Evolutionary conservation across 2,113 vertebrate species (phyloP).

Genomic region (Cyprinodon tularosa): DNA sequence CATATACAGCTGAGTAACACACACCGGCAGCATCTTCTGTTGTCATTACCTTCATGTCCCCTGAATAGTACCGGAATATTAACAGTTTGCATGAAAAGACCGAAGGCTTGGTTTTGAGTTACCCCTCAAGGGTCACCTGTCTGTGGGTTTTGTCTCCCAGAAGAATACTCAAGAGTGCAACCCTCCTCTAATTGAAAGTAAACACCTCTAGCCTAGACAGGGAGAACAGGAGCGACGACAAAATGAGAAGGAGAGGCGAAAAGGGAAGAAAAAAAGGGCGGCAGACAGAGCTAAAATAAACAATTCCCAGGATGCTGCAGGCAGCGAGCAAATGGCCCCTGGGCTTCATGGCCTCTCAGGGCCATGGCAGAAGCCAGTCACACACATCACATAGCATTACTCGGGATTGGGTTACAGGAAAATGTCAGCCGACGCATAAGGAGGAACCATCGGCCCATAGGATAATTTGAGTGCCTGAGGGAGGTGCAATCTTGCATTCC

Average conservation of each 20-base stretch:
- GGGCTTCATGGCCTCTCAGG: constrained; percentile 66
- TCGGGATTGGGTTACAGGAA: constrained; percentile 80
- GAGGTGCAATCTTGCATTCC: constrained; percentile 80
- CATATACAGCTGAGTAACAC: constrained; percentile 55
- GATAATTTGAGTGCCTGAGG: constrained; percentile 80
- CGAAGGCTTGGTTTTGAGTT: constrained; percentile 66
- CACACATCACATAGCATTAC: constrained; percentile 82
- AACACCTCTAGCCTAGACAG: constrained; percentile 55
- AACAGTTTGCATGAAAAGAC: constrained; percentile 57
- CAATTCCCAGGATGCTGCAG: constrained; percentile 64
- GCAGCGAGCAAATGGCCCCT: constrained; percentile 59
- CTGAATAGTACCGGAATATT: constrained; percentile 58
- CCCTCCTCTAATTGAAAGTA: constrained; percentile 68
- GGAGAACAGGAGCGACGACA: constrained; percentile 45
- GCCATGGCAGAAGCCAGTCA: constrained; percentile 79
- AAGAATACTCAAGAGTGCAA: constrained; percentile 56
- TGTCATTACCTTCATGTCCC: constrained; percentile 51
- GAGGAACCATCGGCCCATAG: constrained; percentile 81
- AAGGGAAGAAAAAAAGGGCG: background rate
- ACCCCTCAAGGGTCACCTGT: constrained; percentile 68
- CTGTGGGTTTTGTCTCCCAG: constrained; percentile 60
- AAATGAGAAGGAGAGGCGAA: constrained; percentile 45
- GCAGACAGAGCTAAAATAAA: constrained; percentile 71
- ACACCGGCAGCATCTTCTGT: constrained; percentile 44
- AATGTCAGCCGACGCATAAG: constrained; percentile 81